Conservation (phyloP, 2,113 vertebrate species). For the Sapajus apella region DNA sequence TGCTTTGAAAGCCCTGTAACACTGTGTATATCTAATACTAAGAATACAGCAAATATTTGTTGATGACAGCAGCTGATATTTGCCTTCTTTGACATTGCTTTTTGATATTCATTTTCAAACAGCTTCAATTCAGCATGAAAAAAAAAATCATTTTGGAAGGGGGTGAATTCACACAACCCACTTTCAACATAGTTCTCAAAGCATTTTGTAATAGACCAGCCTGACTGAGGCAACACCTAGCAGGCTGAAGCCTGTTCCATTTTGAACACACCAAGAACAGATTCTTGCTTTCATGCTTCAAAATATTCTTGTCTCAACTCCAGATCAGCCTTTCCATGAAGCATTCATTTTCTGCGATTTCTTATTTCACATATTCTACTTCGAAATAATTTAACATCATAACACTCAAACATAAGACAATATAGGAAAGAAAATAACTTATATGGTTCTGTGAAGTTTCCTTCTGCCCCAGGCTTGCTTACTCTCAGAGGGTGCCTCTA, state of each 20-base stretch:
- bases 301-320: conserved; percentile 44
- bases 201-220: conserved; percentile 54
- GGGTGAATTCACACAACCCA: conserved; percentile 32
- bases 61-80: conserved; percentile 26
- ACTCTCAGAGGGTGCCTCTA: not conserved
- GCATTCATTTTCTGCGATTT: conserved; percentile 4
- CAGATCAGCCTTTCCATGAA: conserved; percentile 18
- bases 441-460: not conserved
- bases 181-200: conserved; percentile 57
- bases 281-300: conserved; percentile 47
- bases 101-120: conserved; percentile 56
- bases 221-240: conserved; percentile 27
- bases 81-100: conserved; percentile 44
- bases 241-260: not conserved
- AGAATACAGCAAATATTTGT: conserved; percentile 27
- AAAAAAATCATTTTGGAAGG: conserved; percentile 36
- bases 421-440: not conserved
- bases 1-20: not conserved
- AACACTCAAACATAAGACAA: not conserved
- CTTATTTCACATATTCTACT: conserved; percentile 14
- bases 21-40: not conserved
- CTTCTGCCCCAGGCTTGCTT: not conserved
- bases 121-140: conserved; percentile 29
- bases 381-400: conserved; percentile 41
- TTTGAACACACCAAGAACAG: conserved; percentile 11